Base-by-base conservation (phyloP, 2,797 vertebrate genomes). In the Podarcis siculus region DNA sequence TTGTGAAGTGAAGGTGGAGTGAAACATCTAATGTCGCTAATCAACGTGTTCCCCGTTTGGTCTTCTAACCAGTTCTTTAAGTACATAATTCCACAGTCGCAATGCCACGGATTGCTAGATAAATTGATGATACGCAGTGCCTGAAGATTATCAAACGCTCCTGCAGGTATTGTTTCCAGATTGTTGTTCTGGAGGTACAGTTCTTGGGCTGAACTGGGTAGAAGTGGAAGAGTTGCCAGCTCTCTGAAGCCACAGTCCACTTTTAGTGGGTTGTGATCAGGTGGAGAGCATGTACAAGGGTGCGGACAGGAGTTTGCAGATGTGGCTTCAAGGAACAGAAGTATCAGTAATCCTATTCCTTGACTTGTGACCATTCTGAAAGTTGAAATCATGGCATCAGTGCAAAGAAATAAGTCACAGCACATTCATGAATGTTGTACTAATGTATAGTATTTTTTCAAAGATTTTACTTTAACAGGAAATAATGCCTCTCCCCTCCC, bases 91-190 rank as follows among this genome's bases (percentile, higher is more conserved):
- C 89, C 79, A 86, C 98, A 98, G 93, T 97, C 97, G 55, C 98
- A 98, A 94, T 97, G 96, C 92, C 98, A 97, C 1, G 96, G 96
- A 90, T 98, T 98, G n/a, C 92, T 95, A 2, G 96, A 95, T 7
- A 98, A 94, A 1, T 96, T 96, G 45, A 97, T 92, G 75, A 90
- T 93, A 77, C 89, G 93, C 39, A 98, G 92, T 76, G 86, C 45
- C 0, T 72, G 73, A 73, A 98, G 93, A 39, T n/a, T 42, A 91
- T 98, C 98, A 25, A 98, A 97, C 5, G 93, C 81, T 55, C 98
- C 98, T 0, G 97, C 94, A 8, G 95, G 81, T 58, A 98, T 90
- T 0, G 94, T 92, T 64, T 95, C 95, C 75, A 98, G 94, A 27
- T 10, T 87, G 91, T 97, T 98, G 89, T 96, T 86, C 86, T 97